Evolutionary conservation across 2,888 invertebrate species (phyloP), one percentile per base, ranked within the genome.

Genomic region (Chirona hameri): DNA sequence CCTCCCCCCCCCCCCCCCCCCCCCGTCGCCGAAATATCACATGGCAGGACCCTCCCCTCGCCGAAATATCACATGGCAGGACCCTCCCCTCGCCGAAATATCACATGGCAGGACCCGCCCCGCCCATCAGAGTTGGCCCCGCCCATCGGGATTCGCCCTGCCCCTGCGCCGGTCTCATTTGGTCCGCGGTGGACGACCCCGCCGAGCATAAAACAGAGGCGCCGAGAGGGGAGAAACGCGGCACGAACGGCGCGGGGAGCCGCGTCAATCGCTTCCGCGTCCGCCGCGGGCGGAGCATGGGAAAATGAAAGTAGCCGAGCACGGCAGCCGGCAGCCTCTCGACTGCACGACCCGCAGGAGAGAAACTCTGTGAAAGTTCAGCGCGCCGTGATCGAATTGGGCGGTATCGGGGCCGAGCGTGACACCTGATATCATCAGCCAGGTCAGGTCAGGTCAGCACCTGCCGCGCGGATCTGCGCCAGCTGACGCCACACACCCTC

Each of bases 301-400:
- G 76, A 76, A 76, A 76, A 76, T 9, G 76, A 76, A 76, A 76
- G 76, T 46, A 24, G 76, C 76, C 24, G 72, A 15, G 31, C 72
- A 27, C 31, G 15, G 60, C 60, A 60, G n/a, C 60, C 60, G 60
- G n/a, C 60, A n/a, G 60, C 60, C 21, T 21, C n/a, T n/a, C 21
- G n/a, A 60, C 60, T 24, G n/a, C 24, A 24, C 9, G 9, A 24
- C 9, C 60, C 60, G 60, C 60, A n/a, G 27, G 29, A 12, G 76
- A 39, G 76, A 76, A 76, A 76, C 76, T 76, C 24, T 46, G 76
- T 76, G 76, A 76, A 76, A 76, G 76, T 46, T 46, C 76, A n/a
- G n/a, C n/a, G 46, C 39, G 76, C 69, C n/a, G 10, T 12, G 72
- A 52, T 18, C 52, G 52, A 12, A 52, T 31, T 29, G 27, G 31